A percentile compares a stretch with the other conserved stretches of the same genome.
These are phyloP conservation scores for Dendrolimus punctatus DNA, from an alignment of 1,140 invertebrate genomes.

Conservation along the genomic window DNA sequence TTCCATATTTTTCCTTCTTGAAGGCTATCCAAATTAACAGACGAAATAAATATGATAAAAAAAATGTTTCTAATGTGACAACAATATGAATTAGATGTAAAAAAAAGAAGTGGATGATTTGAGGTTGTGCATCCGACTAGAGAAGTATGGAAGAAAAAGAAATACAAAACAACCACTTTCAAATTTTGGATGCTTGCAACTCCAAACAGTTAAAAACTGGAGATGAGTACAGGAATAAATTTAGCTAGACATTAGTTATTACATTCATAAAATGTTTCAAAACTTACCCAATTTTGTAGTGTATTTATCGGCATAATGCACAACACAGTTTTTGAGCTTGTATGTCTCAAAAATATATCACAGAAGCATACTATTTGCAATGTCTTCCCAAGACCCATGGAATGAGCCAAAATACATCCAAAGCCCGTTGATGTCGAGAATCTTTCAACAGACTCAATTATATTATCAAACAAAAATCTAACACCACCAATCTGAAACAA, in stretches of 20 bases:
- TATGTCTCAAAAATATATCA: constrained; percentile 95
- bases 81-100: too few species aligned
- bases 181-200: not conserved
- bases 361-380: constrained; percentile 97
- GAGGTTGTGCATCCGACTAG: too few species aligned
- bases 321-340: constrained; percentile 89
- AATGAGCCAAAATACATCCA: constrained; percentile 98
- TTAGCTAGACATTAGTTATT: not conserved
- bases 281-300: constrained; percentile 93
- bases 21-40: too few species aligned
- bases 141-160: not conserved
- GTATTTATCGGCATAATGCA: constrained; percentile 99
- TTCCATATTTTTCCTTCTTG: too few species aligned
- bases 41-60: not conserved
- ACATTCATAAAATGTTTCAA: not conserved
- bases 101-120: too few species aligned
- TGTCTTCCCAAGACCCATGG: constrained; percentile 99
- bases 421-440: constrained; percentile 94
- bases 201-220: not conserved
- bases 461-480: constrained; percentile 96
- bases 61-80: too few species aligned
- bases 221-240: not conserved
- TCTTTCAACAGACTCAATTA: constrained; percentile 92
- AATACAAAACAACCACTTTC: not conserved
- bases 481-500: constrained; percentile 91